Conservation (phyloP, 1,140 invertebrate genomes). For the Bombus sibiricus region DNA sequence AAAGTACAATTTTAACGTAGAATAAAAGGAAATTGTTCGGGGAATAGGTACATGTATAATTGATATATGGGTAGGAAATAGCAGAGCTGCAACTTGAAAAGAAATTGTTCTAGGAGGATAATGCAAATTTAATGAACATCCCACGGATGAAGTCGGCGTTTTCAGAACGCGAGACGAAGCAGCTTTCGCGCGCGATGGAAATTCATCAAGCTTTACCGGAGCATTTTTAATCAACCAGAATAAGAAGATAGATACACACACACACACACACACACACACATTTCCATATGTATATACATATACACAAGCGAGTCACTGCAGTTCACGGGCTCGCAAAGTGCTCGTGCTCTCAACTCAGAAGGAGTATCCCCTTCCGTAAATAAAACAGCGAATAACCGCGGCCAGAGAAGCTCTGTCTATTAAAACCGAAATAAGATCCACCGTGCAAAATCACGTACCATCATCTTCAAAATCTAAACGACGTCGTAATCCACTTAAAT, state of each 20-base stretch:
- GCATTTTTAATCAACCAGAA: conserved; percentile 42
- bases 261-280: not conserved
- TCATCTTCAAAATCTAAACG: not conserved
- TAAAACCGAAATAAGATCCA: not conserved
- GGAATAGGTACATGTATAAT: not conserved
- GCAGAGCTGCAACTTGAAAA: not conserved
- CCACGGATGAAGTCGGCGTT: not conserved
- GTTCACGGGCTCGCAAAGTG: not conserved
- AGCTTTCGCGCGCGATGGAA: conserved; percentile 24
- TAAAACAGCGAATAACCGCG: conserved; percentile 23
- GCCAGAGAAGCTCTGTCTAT: not conserved
- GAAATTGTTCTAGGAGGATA: not conserved
- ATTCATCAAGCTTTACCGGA: conserved; percentile 10
- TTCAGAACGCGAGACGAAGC: not conserved
- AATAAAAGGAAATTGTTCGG: not conserved
- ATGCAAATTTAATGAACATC: conserved; percentile 15
- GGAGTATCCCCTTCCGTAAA: not conserved
- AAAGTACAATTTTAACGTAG: not conserved
- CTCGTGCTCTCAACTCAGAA: not conserved
- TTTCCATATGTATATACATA: not conserved
- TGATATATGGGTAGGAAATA: not conserved
- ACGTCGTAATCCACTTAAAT: not conserved
- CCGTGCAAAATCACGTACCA: not conserved
- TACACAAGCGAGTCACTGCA: not conserved
- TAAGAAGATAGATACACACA: conserved; percentile 4